Percentiles rank a stretch among this genome's conserved stretches.
Evolutionary conservation across 2,888 invertebrate species (phyloP).

Genomic region (Seira musarum): DNA sequence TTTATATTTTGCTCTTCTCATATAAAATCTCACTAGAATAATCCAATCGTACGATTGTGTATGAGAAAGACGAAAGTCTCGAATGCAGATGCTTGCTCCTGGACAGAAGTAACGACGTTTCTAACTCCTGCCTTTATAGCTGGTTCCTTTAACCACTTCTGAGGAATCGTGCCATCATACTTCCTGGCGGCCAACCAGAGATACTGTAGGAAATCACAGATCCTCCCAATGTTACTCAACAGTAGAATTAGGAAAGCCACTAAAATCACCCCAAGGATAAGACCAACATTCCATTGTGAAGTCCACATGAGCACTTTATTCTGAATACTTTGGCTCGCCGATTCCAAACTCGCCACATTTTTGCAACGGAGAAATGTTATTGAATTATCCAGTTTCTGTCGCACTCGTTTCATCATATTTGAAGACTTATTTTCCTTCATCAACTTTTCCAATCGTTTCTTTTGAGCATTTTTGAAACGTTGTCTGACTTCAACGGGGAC

Average conservation of each 20-base stretch:
- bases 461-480: constrained; percentile 28
- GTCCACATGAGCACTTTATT: neutral
- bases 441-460: neutral
- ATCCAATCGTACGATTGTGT: too few species aligned
- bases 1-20: too few species aligned
- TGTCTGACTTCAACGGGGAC: neutral
- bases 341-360: neutral
- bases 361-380: constrained; percentile 20
- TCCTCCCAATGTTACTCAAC: neutral
- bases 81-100: too few species aligned
- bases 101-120: too few species aligned
- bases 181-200: constrained; percentile 26
- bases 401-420: constrained; percentile 32
- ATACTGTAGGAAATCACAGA: constrained; percentile 36
- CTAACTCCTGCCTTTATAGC: too few species aligned
- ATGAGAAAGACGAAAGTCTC: too few species aligned
- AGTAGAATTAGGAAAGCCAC: neutral
- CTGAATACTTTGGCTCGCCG: neutral
- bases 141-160: neutral
- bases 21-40: too few species aligned
- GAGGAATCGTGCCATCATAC: constrained; percentile 47
- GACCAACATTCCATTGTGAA: neutral
- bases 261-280: neutral
- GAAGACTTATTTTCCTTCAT: neutral
- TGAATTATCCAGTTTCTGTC: constrained; percentile 16